Percentiles rank a stretch among this genome's conserved stretches.
These are phyloP conservation scores for Panulirus ornatus DNA, from an alignment of 1,140 invertebrate species.

Conservation along the genomic window DNA sequence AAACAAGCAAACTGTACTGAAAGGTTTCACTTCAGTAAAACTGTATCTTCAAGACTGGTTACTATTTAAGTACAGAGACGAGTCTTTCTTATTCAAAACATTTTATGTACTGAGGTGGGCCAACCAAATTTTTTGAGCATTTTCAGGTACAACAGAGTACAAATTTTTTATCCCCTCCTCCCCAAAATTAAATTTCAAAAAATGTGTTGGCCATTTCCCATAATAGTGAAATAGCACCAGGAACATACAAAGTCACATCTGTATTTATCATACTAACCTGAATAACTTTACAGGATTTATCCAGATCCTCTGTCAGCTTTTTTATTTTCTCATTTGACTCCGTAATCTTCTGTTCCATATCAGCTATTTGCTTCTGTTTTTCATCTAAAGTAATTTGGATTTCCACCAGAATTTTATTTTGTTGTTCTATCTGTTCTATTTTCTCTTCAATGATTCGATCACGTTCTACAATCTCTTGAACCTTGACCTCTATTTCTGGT, in stretches of 20 bases:
- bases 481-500: slow-evolving; percentile 78
- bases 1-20: too few relatives aligned
- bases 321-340: slow-evolving; percentile 77
- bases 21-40: too few relatives aligned
- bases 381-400: slow-evolving; percentile 78
- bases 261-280: slow-evolving; percentile 77
- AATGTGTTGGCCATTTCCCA: too few relatives aligned
- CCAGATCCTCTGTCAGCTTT: slow-evolving; percentile 77
- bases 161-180: too few relatives aligned
- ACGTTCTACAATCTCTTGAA: slow-evolving; percentile 77
- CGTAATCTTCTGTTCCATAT: slow-evolving; percentile 75
- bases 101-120: too few relatives aligned
- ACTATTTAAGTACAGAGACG: too few relatives aligned
- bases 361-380: slow-evolving; percentile 78
- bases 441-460: slow-evolving; percentile 79
- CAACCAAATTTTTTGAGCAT: too few relatives aligned
- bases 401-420: slow-evolving; percentile 78
- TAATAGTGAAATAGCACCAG: background rate
- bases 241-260: background rate
- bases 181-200: too few relatives aligned
- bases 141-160: too few relatives aligned
- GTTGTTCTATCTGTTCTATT: slow-evolving; percentile 78
- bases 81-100: too few relatives aligned
- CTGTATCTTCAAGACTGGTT: too few relatives aligned
- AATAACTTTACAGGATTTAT: slow-evolving; percentile 78